Conservation (phyloP, 2,113 vertebrate genomes). For the Tretioscincus oriximinensis region DNA sequence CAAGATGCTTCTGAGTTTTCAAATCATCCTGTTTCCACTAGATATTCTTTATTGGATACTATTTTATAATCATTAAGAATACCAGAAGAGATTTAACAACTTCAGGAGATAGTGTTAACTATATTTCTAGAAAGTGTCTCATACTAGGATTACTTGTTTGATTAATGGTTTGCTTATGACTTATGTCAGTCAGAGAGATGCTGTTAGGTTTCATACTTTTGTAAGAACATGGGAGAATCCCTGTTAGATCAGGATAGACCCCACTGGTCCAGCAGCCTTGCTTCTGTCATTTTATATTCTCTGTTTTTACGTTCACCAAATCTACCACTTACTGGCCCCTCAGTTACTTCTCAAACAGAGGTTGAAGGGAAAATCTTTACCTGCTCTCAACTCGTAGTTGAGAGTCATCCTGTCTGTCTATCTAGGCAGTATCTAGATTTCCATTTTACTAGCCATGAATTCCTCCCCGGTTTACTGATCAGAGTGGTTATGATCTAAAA, state of each 20-base stretch:
- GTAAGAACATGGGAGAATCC: too few species aligned
- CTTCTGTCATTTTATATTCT: not conserved
- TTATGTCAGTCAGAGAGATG: constrained; percentile 12
- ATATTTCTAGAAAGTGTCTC: not conserved
- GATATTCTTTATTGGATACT: not conserved
- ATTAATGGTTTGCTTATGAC: not conserved
- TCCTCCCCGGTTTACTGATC: too few species aligned
- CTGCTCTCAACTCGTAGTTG: too few species aligned
- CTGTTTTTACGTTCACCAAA: not conserved
- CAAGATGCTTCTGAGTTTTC: too few species aligned
- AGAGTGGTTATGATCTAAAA: not conserved
- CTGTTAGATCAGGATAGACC: too few species aligned
- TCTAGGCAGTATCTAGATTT: too few species aligned
- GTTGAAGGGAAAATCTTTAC: too few species aligned
- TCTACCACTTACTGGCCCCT: not conserved
- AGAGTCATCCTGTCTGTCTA: too few species aligned
- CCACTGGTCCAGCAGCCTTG: too few species aligned
- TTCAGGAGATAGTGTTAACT: not conserved
- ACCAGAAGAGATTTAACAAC: not conserved
- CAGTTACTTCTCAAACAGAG: too few species aligned
- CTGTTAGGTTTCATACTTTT: not conserved
- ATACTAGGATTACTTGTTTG: not conserved
- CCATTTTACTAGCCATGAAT: too few species aligned
- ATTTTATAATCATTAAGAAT: not conserved
- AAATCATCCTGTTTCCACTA: too few species aligned